Evolutionary conservation across 2,113 vertebrate species (phyloP).

Genomic region (Hippolais icterina): DNA sequence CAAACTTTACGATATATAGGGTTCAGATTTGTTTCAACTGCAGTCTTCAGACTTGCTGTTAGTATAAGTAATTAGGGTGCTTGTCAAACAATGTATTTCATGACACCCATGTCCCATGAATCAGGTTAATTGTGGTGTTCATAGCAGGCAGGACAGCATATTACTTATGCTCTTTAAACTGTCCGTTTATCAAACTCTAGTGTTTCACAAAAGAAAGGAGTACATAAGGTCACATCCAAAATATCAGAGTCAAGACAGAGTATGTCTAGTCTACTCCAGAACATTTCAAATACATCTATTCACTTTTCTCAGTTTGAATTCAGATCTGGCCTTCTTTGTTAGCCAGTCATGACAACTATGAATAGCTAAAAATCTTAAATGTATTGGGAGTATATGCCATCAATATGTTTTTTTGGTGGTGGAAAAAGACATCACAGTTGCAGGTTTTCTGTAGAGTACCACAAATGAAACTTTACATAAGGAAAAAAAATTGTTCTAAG

Average conservation of each 20-base stretch:
- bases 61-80: neutral
- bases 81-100: constrained; percentile 23
- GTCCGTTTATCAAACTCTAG: neutral
- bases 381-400: neutral
- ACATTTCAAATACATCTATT: neutral
- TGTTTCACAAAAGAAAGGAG: neutral
- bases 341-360: neutral
- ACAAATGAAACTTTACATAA: neutral
- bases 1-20: neutral
- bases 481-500: neutral
- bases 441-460: neutral
- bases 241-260: neutral
- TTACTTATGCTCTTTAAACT: neutral
- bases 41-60: neutral
- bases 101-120: neutral
- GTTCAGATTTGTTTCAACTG: neutral
- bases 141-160: neutral
- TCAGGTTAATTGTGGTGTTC: constrained; percentile 4
- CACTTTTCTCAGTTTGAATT: neutral
- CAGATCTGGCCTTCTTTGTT: neutral
- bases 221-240: neutral
- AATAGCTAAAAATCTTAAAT: neutral
- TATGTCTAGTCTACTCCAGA: neutral
- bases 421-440: neutral
- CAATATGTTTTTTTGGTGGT: neutral